Evolutionary conservation across 2,888 invertebrate genomes (phyloP), one percentile per base, ranked within the genome.

Genomic region (Anticlea derivata): DNA sequence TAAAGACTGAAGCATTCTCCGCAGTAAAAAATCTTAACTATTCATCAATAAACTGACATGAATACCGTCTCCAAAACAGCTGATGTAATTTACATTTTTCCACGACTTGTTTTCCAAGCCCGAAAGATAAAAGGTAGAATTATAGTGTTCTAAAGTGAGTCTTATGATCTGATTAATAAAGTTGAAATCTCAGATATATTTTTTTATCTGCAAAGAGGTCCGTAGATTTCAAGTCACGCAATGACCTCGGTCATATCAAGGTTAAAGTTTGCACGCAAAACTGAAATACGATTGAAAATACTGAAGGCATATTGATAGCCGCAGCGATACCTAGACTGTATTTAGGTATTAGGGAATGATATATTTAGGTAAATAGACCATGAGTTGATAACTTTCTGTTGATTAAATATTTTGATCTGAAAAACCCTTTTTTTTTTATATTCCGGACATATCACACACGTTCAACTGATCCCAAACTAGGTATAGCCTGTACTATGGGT

Each of bases 151-250:
- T 8, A 27, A 27, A 2, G 0, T 17, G 27, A 38, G 7, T 11
- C 17, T 27, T 38, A 27, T 27, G 6, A 11, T 8, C 39, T 40
- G 12, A 8, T 5, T 11, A 7, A 27, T 47, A 40, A 39, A 34
- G 39, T 22, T 20, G n/a, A 40, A 48, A 34, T 12, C 5, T 10
- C 11, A 13, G 12, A 34, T 17, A 17, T 0, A 7, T 33, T 30
- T 41, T 47, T 11, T 1, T 23, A 40, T 47, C 40, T 40, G 8
- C 33, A 24, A 37, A 39, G 11, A 38, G n/a, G 31, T 7, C 13
- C 8, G 24, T 7, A 10, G 22, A 17, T 35, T 26, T 35, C 35
- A 20, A 37, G 35, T 49, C 48, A 49, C 41, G 48, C 34, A 49
- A 48, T 17, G 8, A 29, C 13, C 37, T 37, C 10, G 29, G 13